These are phyloP conservation scores for Biston betularia DNA, from an alignment of 2,888 invertebrate species.

Conservation along the genomic window DNA sequence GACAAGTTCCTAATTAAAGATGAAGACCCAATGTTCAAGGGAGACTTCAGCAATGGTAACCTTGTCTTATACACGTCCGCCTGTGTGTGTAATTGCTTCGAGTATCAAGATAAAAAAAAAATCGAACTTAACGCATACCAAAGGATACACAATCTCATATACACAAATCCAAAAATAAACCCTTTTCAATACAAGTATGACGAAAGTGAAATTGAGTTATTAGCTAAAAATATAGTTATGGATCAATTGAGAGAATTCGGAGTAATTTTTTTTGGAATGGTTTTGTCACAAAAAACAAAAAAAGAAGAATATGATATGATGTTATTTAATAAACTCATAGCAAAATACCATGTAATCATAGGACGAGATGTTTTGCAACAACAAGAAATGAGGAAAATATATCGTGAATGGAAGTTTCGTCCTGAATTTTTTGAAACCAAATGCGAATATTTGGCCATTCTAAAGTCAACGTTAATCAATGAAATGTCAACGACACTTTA, in stretches of 20 bases:
- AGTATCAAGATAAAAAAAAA: constrained; percentile 32
- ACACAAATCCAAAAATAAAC: constrained; percentile 40
- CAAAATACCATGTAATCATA: constrained; percentile 55
- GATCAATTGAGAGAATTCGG: constrained; percentile 49
- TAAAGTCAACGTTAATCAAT: constrained; percentile 49
- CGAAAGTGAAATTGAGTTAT: constrained; percentile 42
- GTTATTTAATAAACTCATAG: constrained; percentile 51
- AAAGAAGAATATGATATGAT: constrained; percentile 46
- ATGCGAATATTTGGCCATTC: constrained; percentile 38
- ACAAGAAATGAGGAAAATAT: constrained; percentile 16
- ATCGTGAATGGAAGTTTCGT: constrained; percentile 47
- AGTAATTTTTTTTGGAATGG: constrained; percentile 47
- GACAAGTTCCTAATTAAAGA: constrained; percentile 45
- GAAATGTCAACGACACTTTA: constrained; percentile 44
- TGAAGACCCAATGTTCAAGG: constrained; percentile 51
- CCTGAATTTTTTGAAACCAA: constrained; percentile 50
- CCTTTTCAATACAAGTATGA: constrained; percentile 52
- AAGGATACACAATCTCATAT: constrained; percentile 48
- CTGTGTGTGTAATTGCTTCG: constrained; percentile 43
- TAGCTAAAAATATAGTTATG: constrained; percentile 47
- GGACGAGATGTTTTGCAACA: constrained; percentile 49
- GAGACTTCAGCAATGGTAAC: constrained; percentile 47
- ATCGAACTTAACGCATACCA: constrained; percentile 25
- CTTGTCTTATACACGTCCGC: constrained; percentile 56
- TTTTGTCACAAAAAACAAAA: constrained; percentile 39